Evolutionary conservation across 1,140 invertebrate species (phyloP), one percentile per base, ranked within the genome.

Genomic region (Oedothorax gibbosus): DNA sequence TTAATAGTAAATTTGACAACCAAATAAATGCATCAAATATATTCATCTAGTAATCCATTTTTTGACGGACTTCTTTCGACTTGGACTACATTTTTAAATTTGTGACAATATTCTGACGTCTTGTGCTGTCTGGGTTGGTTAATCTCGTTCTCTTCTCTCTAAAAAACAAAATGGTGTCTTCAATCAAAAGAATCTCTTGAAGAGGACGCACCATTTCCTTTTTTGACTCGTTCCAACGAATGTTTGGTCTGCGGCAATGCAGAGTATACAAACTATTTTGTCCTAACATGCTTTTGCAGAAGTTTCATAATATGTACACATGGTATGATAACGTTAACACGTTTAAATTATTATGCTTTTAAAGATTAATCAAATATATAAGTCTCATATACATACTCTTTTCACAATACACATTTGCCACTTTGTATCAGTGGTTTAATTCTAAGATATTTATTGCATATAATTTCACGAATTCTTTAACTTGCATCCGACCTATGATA

Each of bases 171-270:
- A 65, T 57, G 11, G 2, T 50, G 62, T 50, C 64, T 77, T 77
- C 75, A 50, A 64, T 62, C 35, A 10, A 20, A 35, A 56, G 35
- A 21, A 50, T 64, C 49, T 50, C 62, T 57, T 57, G 9, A 71
- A 18, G 14, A 71, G 20, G 14, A 7, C 14, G 15, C 12, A 66
- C 11, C n/a, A 14, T 71, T 51, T 71, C 53, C n/a, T 64, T 54
- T 66, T 56, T 69, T 49, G n/a, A 71, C 78, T 81, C 78, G 78
- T 81, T 81, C 78, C 78, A 81, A 81, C 78, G 66, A 60, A 81
- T 60, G 66, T 81, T 71, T 81, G 78, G 78, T 81, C 65, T 66
- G 62, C 51, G 8, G 64, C n/a, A 79, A 15, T 53, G 64, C 50
- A 51, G 49, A 56, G 18, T 11, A 54, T 79, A 20, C 21, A 68